A percentile compares a stretch with the other conserved stretches of the same genome.
These are phyloP conservation scores for Odocoileus hemionus DNA, from an alignment of 2,113 vertebrate species.

Conservation along the genomic window DNA sequence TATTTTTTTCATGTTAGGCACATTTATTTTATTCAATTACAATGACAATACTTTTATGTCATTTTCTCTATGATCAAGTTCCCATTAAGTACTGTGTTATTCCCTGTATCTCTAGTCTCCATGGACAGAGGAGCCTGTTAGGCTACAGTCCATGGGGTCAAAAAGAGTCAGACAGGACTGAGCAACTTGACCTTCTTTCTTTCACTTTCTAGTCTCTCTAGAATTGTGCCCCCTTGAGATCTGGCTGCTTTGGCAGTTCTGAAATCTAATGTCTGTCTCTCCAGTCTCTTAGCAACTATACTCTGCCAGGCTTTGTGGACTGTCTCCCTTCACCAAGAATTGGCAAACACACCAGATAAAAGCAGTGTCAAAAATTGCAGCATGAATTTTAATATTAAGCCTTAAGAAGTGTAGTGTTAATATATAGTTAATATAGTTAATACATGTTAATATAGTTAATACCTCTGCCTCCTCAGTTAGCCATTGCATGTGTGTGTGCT, in stretches of 20 bases:
- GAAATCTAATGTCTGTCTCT: neutral
- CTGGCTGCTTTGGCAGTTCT: neutral
- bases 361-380: neutral
- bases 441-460: neutral
- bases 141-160: neutral
- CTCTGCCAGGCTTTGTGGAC: neutral
- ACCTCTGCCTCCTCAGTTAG: neutral
- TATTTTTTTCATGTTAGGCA: neutral
- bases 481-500: neutral
- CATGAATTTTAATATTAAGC: neutral
- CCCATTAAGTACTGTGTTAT: accelerated
- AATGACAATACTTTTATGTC: too few species aligned
- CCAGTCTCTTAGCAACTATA: neutral
- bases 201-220: neutral
- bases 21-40: neutral
- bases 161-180: neutral
- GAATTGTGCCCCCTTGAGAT: neutral
- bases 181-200: neutral
- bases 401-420: neutral
- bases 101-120: neutral
- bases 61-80: neutral
- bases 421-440: neutral
- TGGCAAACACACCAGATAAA: neutral
- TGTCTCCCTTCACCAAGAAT: neutral
- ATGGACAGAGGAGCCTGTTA: neutral